Conservation (phyloP, 2,113 vertebrate species). For the Dasyornis broadbenti region DNA sequence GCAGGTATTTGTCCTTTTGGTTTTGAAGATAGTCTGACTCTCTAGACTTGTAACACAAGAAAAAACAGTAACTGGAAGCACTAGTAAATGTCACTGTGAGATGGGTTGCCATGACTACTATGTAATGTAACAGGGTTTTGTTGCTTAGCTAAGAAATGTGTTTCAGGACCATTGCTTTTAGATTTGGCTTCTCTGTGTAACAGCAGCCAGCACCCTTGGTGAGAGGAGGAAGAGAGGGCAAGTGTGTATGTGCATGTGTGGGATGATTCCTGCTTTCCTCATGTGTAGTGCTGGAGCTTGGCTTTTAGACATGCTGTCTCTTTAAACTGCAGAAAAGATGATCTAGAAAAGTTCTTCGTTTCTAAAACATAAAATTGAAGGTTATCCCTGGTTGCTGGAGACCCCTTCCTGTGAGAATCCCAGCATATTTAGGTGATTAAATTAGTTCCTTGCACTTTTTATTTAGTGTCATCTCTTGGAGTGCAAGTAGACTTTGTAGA, state of each 20-base stretch:
- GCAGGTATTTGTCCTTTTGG: conserved; percentile 74
- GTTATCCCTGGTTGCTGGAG: not conserved
- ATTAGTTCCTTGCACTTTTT: not conserved
- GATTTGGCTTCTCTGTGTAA: not conserved
- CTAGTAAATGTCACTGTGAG: not conserved
- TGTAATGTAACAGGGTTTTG: not conserved
- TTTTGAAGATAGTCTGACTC: conserved; percentile 6
- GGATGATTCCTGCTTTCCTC: not conserved
- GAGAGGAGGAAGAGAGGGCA: not conserved
- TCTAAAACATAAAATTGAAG: not conserved
- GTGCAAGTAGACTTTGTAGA: not conserved
- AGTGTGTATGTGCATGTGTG: not conserved
- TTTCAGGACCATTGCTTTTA: not conserved
- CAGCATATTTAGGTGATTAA: not conserved
- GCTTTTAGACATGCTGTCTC: not conserved
- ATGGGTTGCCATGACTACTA: not conserved
- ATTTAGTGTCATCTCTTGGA: not conserved
- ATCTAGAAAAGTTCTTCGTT: not conserved
- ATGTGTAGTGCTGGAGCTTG: not conserved
- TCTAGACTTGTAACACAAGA: not conserved
- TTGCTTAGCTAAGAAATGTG: not conserved
- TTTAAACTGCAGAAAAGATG: not conserved
- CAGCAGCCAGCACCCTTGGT: not conserved
- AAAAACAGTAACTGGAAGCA: not conserved
- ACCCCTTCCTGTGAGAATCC: not conserved